phyloP scores from a whole-genome alignment of 2,888 invertebrate genomes.

The Troides aeacus region DNA sequence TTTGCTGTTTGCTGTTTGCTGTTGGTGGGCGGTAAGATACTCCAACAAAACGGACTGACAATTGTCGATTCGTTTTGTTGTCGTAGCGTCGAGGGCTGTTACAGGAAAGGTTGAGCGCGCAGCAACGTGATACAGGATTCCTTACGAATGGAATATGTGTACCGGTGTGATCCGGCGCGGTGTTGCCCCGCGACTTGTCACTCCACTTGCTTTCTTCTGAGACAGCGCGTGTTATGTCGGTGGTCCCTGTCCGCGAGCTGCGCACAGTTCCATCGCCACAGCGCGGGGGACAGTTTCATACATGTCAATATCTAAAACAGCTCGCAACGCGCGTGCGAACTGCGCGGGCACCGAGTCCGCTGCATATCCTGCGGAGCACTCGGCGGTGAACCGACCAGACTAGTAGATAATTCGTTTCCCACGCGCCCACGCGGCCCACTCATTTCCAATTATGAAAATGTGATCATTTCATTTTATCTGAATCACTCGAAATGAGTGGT shows the following conservation, averaged over 20 bases:
- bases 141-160: not conserved
- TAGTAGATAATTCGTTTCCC: constrained; percentile 3
- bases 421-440: not conserved
- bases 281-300: no score
- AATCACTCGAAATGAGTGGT: constrained; percentile 25
- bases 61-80: no score
- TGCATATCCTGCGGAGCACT: not conserved
- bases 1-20: no score
- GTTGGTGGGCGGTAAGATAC: no score
- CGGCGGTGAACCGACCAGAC: not conserved
- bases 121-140: not conserved
- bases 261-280: no score
- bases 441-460: constrained; percentile 6
- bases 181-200: constrained; percentile 41
- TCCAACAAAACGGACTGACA: no score
- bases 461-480: constrained; percentile 15
- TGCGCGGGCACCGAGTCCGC: no score
- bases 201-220: constrained; percentile 66
- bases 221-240: constrained; percentile 73
- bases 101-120: no score
- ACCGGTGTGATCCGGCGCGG: constrained; percentile 42
- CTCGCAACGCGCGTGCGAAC: no score
- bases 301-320: no score
- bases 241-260: no score
- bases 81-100: no score